Base-by-base conservation (phyloP, 2,888 invertebrate species). In the Drosophila gaucha region DNA sequence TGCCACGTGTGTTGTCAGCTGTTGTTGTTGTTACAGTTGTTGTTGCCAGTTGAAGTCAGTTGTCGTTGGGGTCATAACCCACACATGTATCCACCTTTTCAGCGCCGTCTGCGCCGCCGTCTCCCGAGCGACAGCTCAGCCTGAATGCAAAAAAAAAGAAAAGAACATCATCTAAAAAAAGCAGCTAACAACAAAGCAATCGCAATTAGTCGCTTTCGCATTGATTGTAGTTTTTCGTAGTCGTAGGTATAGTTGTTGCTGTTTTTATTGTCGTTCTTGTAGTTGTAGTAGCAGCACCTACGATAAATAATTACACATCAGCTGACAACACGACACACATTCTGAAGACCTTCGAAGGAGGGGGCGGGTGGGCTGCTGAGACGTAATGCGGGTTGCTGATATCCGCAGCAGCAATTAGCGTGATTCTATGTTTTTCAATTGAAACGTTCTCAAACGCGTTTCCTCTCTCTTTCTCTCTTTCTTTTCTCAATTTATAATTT, bases 251-350 rank as follows among this genome's bases (percentile, higher is more conserved):
- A 20, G 31, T 24, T 4, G 10, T 28, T 14, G 14, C 10, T 4
- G 10, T 28, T 14, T 12, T 12, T 28, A 1, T 31, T 31, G 41
- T 33, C 24, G 46, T 30, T 35, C n/a, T 47, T 52, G 44, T 65
- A 55, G 43, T 28, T 36, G 58, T 78, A 62, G 58, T 78, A 62
- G 47, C 60, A 38, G 51, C 57, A 54, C 14, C 50, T 20, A 58
- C 44, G 31, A 59, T 66, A 66, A 70, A 70, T 70, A 70, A 68
- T 71, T 65, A 69, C 63, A 71, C 51, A 74, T 78, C 82, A 84
- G 82, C 88, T 86, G 88, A 84, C 86, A 86, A 86, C 86, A 86
- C 84, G 74, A 67, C 56, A 76, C 56, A 76, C 69, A 74, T 54
- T 51, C 31, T 28, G 31, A 28, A 47, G 33, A 49, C 36, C 28